Evolutionary conservation across 1,140 invertebrate species (phyloP), one percentile per base, ranked within the genome.

Genomic region (Penaeus indicus): DNA sequence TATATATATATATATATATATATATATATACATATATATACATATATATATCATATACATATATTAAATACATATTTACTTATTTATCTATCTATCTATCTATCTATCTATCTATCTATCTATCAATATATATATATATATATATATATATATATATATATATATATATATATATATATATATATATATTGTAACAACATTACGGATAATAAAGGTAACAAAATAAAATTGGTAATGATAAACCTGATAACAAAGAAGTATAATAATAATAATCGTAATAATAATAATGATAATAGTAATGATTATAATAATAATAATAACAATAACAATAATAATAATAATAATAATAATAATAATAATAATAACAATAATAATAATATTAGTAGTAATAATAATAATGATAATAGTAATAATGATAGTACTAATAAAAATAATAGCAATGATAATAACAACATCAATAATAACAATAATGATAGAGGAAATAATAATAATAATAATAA

Each of bases 101-200:
- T n/a, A n/a, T n/a, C n/a, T n/a, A n/a, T n/a, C n/a, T n/a, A n/a
- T n/a, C n/a, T n/a, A n/a, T n/a, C n/a, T n/a, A n/a, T n/a, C n/a
- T n/a, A n/a, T n/a, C n/a, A n/a, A 25, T 72, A n/a, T 72, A 8
- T 72, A n/a, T 72, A 21, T 72, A 72, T n/a, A 72, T 13, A n/a
- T 72, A 21, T 72, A n/a, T 21, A 72, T 72, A n/a, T 72, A 72
- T 72, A 72, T 72, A 72, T 72, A 72, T 72, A 72, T 72, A 72
- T 72, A 72, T 72, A 72, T n/a, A 72, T 72, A 72, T 72, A n/a
- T 32, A 32, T 32, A 32, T 32, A 2, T 1, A 32, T 32, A 32
- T 32, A 32, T 32, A 32, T 32, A 32, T 32, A 32, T 32, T 32
- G 32, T 32, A 32, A 32, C 32, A 32, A 32, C 32, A 32, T 32